Evolutionary conservation across 2,797 vertebrate genomes (phyloP).

Genomic region (Rhinatrema bivittatum): DNA sequence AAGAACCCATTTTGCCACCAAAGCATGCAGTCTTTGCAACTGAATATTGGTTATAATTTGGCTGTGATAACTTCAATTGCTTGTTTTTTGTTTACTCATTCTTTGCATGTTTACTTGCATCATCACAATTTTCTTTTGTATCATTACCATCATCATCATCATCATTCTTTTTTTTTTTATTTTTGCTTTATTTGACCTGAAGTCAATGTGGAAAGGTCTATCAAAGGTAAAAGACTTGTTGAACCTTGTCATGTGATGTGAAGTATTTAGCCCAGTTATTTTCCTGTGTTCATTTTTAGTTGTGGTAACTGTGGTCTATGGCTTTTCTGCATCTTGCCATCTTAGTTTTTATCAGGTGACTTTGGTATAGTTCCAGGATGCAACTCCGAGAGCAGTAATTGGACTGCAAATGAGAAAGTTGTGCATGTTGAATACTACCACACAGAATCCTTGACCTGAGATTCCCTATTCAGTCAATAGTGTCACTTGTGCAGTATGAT

Average conservation of each 20-base stretch:
- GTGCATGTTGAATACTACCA: neutral
- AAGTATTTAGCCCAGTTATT: slow-evolving; percentile 20
- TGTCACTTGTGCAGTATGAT: too few species aligned
- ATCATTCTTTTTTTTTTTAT: slow-evolving; percentile 35
- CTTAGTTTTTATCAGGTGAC: too few species aligned
- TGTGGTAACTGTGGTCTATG: slow-evolving; percentile 35
- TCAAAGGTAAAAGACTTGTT: slow-evolving; percentile 64
- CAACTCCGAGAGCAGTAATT: slow-evolving; percentile 1
- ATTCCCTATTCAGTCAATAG: too few species aligned
- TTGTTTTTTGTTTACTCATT: too few species aligned
- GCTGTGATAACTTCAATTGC: too few species aligned
- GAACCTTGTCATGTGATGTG: slow-evolving; percentile 36
- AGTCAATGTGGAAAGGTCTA: slow-evolving; percentile 78
- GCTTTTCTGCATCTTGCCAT: slow-evolving; percentile 14
- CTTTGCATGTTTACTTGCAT: too few species aligned
- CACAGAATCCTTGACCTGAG: too few species aligned
- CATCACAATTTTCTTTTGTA: slow-evolving; percentile 12
- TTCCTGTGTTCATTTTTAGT: slow-evolving; percentile 34
- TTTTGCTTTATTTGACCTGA: slow-evolving; percentile 54
- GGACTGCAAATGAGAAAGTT: neutral
- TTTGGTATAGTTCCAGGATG: neutral
- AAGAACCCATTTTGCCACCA: too few species aligned
- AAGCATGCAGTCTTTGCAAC: too few species aligned
- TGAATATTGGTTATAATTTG: too few species aligned
- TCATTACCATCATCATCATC: too few species aligned